Conservation (phyloP, 2,113 vertebrate species). For the Tretioscincus oriximinensis region DNA sequence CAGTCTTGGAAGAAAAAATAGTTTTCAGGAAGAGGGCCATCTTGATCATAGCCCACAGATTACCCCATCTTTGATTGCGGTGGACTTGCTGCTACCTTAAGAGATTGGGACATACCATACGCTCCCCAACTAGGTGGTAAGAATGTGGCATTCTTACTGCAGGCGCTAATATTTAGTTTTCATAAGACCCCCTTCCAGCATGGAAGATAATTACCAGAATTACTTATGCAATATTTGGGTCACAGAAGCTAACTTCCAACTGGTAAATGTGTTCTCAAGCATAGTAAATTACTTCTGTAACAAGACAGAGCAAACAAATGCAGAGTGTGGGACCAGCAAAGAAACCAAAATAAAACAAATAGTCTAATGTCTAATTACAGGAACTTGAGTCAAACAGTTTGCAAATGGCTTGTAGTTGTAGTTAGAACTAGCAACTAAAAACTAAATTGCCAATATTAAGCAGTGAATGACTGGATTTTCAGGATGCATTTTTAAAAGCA, state of each 20-base stretch:
- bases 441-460: slow-evolving; percentile 27
- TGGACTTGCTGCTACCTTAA: background rate
- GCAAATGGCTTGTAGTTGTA: background rate
- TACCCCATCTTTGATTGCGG: background rate
- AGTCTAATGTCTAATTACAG: background rate
- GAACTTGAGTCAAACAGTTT: background rate
- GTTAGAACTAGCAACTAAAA: background rate
- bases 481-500: background rate
- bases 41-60: too few species aligned
- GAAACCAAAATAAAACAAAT: background rate
- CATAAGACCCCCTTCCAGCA: slow-evolving; percentile 52
- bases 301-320: slow-evolving; percentile 30
- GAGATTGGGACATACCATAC: background rate
- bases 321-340: slow-evolving; percentile 36
- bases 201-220: slow-evolving; percentile 60
- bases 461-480: background rate
- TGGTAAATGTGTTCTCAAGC: slow-evolving; percentile 52
- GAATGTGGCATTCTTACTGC: slow-evolving; percentile 26
- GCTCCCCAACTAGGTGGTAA: background rate
- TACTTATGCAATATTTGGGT: slow-evolving; percentile 57
- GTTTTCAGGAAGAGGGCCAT: background rate
- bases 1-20: background rate
- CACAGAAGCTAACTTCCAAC: slow-evolving; percentile 60
- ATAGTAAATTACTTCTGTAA: slow-evolving; percentile 38
- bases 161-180: slow-evolving; percentile 62